A percentile compares a stretch with the other conserved stretches of the same genome.
These are phyloP conservation scores for Trichonephila clavata DNA, from an alignment of 1,140 invertebrate genomes.

Conservation along the genomic window DNA sequence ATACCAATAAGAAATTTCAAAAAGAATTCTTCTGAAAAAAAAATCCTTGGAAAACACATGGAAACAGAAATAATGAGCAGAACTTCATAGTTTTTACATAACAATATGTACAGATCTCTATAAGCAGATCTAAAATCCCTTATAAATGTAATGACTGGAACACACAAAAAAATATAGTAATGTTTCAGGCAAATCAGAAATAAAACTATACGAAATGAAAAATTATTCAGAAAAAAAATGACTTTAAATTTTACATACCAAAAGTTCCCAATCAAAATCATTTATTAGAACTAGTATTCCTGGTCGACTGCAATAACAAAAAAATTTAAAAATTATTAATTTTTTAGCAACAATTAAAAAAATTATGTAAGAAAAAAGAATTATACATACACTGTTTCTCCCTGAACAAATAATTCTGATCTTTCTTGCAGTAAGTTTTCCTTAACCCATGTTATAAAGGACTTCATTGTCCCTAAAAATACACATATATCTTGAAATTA, in stretches of 20 bases:
- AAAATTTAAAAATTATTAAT: neutral
- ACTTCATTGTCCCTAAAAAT: slow-evolving; percentile 85
- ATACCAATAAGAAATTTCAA: too few relatives aligned
- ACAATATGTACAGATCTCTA: neutral
- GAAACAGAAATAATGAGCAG: too few relatives aligned
- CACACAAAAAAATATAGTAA: neutral
- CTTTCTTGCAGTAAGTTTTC: slow-evolving; percentile 92
- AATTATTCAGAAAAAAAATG: neutral
- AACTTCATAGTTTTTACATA: neutral
- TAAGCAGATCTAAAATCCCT: neutral
- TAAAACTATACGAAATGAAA: neutral
- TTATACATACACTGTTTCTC: slow-evolving; percentile 87
- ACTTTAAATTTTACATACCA: slow-evolving; percentile 82
- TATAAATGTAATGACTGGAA: neutral
- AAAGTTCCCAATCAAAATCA: slow-evolving; percentile 95
- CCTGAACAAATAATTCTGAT: slow-evolving; percentile 94
- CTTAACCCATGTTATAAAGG: slow-evolving; percentile 90
- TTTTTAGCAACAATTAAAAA: neutral
- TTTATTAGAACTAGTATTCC: slow-evolving; percentile 96
- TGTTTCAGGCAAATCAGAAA: neutral
- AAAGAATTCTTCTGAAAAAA: too few relatives aligned
- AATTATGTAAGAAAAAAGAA: slow-evolving; percentile 67
- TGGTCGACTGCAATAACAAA: slow-evolving; percentile 86
- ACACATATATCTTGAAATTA: slow-evolving; percentile 79
- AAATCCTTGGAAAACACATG: too few relatives aligned